Percentiles rank a stretch among this genome's conserved stretches.
Evolutionary conservation across 2,113 vertebrate species (phyloP).

Genomic region (Phalacrocorax aristotelis): DNA sequence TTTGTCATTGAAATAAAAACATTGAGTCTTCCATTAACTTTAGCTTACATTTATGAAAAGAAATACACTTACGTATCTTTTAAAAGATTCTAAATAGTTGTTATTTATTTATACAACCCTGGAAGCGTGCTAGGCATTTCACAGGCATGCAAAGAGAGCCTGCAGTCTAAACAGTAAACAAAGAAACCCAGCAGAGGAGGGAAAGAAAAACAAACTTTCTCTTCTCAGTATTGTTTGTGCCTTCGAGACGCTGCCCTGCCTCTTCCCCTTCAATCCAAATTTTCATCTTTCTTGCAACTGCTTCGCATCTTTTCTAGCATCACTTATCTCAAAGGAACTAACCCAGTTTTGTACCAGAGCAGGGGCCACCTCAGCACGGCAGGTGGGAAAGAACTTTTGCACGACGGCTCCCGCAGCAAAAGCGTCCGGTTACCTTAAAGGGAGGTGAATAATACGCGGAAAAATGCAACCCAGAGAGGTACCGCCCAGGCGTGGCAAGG

Average conservation of each 20-base stretch:
- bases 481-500: neutral
- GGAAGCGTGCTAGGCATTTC: neutral
- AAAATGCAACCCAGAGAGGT: no score
- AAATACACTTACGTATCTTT: conserved; percentile 58
- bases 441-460: neutral
- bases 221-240: neutral
- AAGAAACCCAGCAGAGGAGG: neutral
- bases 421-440: accelerated
- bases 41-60: conserved; percentile 60
- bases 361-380: neutral
- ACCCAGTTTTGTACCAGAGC: neutral
- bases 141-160: neutral
- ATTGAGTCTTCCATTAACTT: conserved; percentile 55
- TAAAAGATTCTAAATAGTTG: conserved; percentile 45
- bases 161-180: neutral
- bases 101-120: conserved; percentile 55
- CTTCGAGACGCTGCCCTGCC: neutral
- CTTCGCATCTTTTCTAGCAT: accelerated
- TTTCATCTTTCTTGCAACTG: neutral
- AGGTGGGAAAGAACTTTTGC: neutral
- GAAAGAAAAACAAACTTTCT: neutral
- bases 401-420: neutral
- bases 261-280: neutral
- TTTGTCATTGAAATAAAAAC: conserved; percentile 62
- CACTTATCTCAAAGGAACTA: neutral